These are phyloP conservation scores for Elephantulus edwardii DNA, from an alignment of 2,113 vertebrate genomes.

Conservation along the genomic window DNA sequence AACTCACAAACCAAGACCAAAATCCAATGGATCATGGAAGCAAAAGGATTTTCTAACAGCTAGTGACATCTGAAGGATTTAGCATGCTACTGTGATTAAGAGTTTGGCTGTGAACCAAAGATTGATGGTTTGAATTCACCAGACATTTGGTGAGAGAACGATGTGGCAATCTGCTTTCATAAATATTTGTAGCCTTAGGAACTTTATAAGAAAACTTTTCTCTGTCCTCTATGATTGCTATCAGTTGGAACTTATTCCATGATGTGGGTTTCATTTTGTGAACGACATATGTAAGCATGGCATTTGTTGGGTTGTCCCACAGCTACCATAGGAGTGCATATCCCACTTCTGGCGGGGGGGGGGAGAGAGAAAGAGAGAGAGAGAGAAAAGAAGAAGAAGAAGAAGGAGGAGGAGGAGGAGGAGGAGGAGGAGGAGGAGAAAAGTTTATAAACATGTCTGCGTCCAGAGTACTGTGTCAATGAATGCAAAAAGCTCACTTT, in stretches of 20 bases:
- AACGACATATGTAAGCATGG: background rate
- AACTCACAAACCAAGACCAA: background rate
- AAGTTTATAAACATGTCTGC: too few species aligned
- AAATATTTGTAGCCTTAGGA: background rate
- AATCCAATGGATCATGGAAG: background rate
- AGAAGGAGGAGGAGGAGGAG: too few species aligned
- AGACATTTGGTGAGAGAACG: background rate
- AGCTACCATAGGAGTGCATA: background rate
- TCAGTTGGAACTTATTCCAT: too few species aligned
- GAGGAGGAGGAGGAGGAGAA: too few species aligned
- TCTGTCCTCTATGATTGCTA: background rate
- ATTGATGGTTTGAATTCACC: background rate
- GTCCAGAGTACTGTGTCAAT: too few species aligned
- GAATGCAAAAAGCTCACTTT: constrained; percentile 8
- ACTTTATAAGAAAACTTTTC: background rate
- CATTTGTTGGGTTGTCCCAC: background rate
- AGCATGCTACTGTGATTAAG: background rate
- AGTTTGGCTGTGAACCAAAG: background rate
- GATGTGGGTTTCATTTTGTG: background rate
- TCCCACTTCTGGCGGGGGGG: background rate
- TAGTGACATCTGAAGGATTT: background rate
- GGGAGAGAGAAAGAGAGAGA: constrained; percentile 19
- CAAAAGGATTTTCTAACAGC: background rate
- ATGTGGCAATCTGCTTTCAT: background rate
- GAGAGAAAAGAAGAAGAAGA: too few species aligned